phyloP scores from a whole-genome alignment of 2,888 invertebrate species.

The Troilus luridus region DNA sequence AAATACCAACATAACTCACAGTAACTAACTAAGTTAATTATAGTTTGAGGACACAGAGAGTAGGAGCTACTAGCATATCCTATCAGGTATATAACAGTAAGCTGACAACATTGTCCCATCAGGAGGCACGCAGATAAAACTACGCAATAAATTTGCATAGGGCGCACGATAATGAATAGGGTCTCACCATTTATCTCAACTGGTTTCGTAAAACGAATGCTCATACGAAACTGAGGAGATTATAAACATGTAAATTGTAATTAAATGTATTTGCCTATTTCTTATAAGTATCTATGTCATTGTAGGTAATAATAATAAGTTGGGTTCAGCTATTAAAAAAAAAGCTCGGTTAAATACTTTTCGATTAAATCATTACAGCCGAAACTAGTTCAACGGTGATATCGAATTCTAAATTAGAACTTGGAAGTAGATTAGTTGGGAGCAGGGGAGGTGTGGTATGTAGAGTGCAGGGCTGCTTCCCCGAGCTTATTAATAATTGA shows the following conservation, averaged over 20 bases:
- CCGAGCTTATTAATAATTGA: conserved; percentile 6
- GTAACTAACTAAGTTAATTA: too few species aligned
- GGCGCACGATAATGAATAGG: background rate
- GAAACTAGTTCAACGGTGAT: too few species aligned
- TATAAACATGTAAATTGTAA: too few species aligned
- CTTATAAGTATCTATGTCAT: too few species aligned
- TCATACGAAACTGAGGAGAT: background rate
- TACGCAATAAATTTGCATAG: background rate
- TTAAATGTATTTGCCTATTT: too few species aligned
- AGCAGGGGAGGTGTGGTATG: too few species aligned
- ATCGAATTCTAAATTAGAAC: too few species aligned
- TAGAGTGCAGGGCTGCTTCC: background rate
- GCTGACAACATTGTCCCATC: conserved; percentile 35
- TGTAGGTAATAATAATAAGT: too few species aligned
- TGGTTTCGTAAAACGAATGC: background rate
- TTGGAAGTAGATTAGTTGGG: too few species aligned
- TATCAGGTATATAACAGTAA: background rate
- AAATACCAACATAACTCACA: too few species aligned
- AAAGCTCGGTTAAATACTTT: background rate
- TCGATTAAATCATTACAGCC: background rate
- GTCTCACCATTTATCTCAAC: background rate
- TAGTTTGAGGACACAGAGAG: background rate
- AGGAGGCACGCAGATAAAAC: background rate
- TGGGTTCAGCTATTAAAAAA: too few species aligned
- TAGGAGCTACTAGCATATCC: background rate